Evolutionary conservation across 2,113 vertebrate species (phyloP), one percentile per base, ranked within the genome.

Genomic region (Lota lota): DNA sequence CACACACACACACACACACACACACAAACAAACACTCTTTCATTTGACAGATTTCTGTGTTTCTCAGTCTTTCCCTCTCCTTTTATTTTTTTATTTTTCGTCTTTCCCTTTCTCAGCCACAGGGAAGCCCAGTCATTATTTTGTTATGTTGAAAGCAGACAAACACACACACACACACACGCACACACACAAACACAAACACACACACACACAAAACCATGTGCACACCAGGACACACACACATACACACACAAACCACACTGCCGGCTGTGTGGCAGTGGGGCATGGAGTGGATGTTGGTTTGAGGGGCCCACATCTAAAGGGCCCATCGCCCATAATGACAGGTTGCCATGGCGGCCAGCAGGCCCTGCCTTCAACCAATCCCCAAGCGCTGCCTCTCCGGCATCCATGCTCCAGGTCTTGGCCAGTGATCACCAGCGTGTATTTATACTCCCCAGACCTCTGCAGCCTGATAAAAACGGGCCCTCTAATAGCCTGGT

Each of bases 401-500:
- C 72, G 51, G 72, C 62, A 63, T 10, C 12, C 14, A 10, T 15
- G 21, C 59, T 61, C 22, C 21, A 7, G 21, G 21, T 22, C 12
- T 79, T 57, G 4, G 24, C 47, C 62, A 62, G 36, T 3, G 12
- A 69, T 61, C 40, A 47, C 65, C 11, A 36, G 8, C 11, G n/a
- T 77, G 66, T 86, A 85, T 83, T 88, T 85, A 83, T 77, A 85
- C 67, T 72, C 50, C 33, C 69, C 69, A 82, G 73, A 80, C 75
- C 65, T 77, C 68, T 22, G 18, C 67, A 78, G 56, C 66, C 64
- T 74, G 66, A 82, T 87, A 20, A 75, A 75, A 56, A 18, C 22
- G 72, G n/a, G 60, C 17, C 73, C 70, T 60, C 63, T 85, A 79
- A 79, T 73, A 79, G 70, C 6, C 63, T 19, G 36, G 1, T 17